Conservation (phyloP, 2,797 vertebrate species). For the Pseudocheirus occidentalis region DNA sequence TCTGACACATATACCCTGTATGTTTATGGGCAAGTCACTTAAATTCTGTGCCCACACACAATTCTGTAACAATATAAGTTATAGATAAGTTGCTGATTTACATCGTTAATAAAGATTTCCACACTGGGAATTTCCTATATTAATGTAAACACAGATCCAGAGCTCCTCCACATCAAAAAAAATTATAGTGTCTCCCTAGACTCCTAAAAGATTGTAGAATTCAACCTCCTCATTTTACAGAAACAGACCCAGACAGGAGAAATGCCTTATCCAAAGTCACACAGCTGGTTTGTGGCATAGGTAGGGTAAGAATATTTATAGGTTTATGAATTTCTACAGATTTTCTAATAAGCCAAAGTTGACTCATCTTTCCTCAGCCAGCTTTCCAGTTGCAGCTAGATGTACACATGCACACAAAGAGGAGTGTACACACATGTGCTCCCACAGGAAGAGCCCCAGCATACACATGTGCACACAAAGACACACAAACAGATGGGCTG, state of each 20-base stretch:
- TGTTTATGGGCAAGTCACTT: neutral
- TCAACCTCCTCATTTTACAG: neutral
- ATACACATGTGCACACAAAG: neutral
- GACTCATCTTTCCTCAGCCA: neutral
- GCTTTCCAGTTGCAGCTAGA: neutral
- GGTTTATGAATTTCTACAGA: neutral
- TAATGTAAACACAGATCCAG: neutral
- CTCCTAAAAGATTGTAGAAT: neutral
- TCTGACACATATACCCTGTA: neutral
- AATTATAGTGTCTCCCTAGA: neutral
- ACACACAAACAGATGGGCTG: conserved; percentile 56
- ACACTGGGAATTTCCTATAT: neutral
- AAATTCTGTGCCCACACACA: too few relatives aligned
- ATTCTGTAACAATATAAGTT: neutral
- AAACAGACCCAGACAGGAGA: neutral
- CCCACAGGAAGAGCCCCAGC: neutral
- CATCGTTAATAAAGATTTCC: neutral
- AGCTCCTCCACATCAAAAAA: neutral
- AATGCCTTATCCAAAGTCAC: neutral
- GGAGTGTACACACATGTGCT: neutral
- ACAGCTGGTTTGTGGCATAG: neutral
- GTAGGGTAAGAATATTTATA: neutral
- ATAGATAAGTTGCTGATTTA: neutral
- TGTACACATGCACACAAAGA: neutral
- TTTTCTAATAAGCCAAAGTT: neutral